phyloP scores from a whole-genome alignment of 1,140 invertebrate species.

The Drosophila littoralis region DNA sequence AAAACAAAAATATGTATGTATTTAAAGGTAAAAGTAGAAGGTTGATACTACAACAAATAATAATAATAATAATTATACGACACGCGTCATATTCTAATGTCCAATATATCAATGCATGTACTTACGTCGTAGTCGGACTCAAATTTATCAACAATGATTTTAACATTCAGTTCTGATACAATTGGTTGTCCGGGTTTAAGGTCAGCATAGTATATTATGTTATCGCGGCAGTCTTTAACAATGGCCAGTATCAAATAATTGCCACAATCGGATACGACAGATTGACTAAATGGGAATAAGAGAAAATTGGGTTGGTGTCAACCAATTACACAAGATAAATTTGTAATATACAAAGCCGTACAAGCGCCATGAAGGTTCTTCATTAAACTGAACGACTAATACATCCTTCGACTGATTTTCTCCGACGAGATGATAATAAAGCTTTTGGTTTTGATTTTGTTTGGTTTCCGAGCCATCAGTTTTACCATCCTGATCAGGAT shows the following conservation, averaged over 20 bases:
- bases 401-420: slow-evolving; percentile 95
- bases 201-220: slow-evolving; percentile 93
- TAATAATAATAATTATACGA: no score
- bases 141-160: slow-evolving; percentile 93
- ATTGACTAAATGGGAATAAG: slow-evolving; percentile 64
- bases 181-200: slow-evolving; percentile 89
- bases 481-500: slow-evolving; percentile 91
- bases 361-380: slow-evolving; percentile 96
- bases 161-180: slow-evolving; percentile 87
- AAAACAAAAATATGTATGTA: slow-evolving; percentile 29
- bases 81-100: no score
- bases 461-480: slow-evolving; percentile 96
- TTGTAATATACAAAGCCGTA: slow-evolving; percentile 85
- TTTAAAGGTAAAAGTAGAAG: no score
- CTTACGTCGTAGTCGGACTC: slow-evolving; percentile 97
- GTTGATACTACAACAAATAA: no score
- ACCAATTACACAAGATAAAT: neutral
- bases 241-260: slow-evolving; percentile 93
- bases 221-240: slow-evolving; percentile 94
- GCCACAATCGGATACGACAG: slow-evolving; percentile 95
- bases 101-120: slow-evolving; percentile 4
- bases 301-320: neutral
- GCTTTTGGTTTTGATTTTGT: slow-evolving; percentile 94
- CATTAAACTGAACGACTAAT: slow-evolving; percentile 94
- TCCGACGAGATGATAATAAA: slow-evolving; percentile 96